Percentiles rank a stretch among this genome's conserved stretches.
phyloP scores from a whole-genome alignment of 2,113 vertebrate species.

The Neodon shergylaensis region DNA sequence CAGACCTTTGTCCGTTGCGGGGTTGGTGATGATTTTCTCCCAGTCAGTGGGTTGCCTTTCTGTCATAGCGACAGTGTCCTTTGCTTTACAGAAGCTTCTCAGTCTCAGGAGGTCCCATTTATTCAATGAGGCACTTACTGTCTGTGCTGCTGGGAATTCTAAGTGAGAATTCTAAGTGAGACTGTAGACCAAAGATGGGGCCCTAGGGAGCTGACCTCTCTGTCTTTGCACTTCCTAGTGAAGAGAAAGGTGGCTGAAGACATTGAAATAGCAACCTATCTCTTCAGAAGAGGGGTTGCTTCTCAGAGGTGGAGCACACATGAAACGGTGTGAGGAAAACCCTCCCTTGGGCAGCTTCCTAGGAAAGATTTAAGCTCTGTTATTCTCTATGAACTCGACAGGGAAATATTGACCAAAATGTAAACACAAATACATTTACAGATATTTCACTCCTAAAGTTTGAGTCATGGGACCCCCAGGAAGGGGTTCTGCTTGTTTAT shows the following conservation, averaged over 20 bases:
- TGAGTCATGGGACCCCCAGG: neutral
- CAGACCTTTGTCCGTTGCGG: no score
- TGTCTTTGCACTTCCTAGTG: no score
- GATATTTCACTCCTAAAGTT: neutral
- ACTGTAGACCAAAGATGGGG: neutral
- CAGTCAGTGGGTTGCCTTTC: no score
- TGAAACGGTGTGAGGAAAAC: fast-evolving
- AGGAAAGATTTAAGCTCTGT: neutral
- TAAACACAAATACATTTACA: neutral
- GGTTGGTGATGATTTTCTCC: no score
- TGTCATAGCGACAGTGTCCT: no score
- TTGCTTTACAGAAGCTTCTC: no score
- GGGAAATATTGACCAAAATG: neutral
- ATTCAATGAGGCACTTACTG: no score
- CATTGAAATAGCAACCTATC: neutral
- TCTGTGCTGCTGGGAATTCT: no score
- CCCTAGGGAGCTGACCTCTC: no score
- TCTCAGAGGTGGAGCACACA: no score
- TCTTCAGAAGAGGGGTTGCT: neutral
- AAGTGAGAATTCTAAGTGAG: neutral
- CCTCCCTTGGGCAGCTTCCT: neutral
- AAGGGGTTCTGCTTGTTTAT: neutral
- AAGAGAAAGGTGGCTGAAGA: neutral
- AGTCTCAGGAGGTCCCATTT: no score
- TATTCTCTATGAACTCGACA: neutral